Base-by-base conservation (phyloP, 2,113 vertebrate genomes). In the Brachyhypopomus occidentalis region DNA sequence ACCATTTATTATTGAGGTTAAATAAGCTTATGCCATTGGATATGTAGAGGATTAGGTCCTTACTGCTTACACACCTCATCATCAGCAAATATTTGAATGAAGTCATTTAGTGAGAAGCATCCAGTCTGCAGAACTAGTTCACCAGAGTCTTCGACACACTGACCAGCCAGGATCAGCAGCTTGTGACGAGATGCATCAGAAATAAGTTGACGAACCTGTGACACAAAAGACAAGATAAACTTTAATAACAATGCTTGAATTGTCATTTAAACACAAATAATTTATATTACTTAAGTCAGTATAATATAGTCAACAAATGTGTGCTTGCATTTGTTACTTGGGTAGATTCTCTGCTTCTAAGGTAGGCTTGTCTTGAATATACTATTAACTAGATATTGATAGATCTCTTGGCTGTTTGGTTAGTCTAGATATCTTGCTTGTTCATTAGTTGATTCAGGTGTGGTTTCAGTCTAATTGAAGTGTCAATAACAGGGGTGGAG, bases 121-220 rank as follows among this genome's bases (percentile, higher is more conserved):
- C 96, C 96, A 0, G 87, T 95, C 89, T 97, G 97, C 2, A 98
- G 87, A 63, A 98, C 92, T 58, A 98, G 89, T 87, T 98, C 96
- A 36, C 97, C 96, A 0, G 92, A 94, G 38, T 90, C 90, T 84
- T 97, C 97, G 23, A 96, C 89, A 38, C 93, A 96, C 78, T 95
- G 96, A 55, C 97, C 97, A 0, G 94, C 94, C 0, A 98, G 92
- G 81, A 98, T 92, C 89, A 99, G 84, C 84, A 99, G 92, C 78
- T 99, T 99, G 87, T 97, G 94, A 52, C 88, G 90, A 0, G 97
- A 95, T 0, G 91, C 83, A 0, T 94, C 93, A 0, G 95, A 93
- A 75, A 99, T 72, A 7, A 99, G 94, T 60, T 92, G 94, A 11
- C 94, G 93, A 25, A 99, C 94, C 97, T 99, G 84, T 8, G 36